Conservation (phyloP, 2,113 vertebrate species). For the Paralichthys olivaceus region DNA sequence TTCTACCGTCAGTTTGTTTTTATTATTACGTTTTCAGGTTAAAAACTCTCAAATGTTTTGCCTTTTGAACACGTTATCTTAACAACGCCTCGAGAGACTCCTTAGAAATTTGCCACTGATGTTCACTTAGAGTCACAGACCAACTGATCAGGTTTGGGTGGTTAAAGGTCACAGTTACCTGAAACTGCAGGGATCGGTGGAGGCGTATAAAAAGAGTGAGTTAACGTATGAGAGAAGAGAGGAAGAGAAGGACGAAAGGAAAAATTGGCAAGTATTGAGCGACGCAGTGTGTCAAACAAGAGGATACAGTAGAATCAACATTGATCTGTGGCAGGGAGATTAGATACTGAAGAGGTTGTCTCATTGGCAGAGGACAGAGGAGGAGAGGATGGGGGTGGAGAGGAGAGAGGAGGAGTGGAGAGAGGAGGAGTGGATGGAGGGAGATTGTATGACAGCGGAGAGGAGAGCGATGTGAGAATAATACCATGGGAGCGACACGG, state of each 20-base stretch:
- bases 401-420: neutral
- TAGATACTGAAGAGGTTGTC: constrained; percentile 52
- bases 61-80: neutral
- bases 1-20: too few relatives aligned
- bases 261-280: neutral
- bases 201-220: neutral
- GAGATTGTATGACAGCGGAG: neutral
- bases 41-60: too few relatives aligned
- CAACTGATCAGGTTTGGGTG: too few relatives aligned
- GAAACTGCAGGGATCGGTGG: too few relatives aligned
- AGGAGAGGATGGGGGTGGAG: neutral
- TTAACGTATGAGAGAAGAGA: neutral
- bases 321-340: constrained; percentile 64
- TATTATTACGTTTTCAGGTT: too few relatives aligned
- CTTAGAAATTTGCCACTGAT: neutral
- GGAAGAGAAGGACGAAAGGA: neutral
- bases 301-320: constrained; percentile 46
- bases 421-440: neutral
- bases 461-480: constrained; percentile 36
- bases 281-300: constrained; percentile 36
- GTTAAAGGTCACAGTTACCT: too few relatives aligned
- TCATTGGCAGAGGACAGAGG: constrained; percentile 44
- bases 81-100: neutral
- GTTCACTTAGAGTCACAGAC: neutral
- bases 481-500: constrained; percentile 19